Conservation (phyloP, 2,113 vertebrate genomes). For the Strigops habroptila region DNA sequence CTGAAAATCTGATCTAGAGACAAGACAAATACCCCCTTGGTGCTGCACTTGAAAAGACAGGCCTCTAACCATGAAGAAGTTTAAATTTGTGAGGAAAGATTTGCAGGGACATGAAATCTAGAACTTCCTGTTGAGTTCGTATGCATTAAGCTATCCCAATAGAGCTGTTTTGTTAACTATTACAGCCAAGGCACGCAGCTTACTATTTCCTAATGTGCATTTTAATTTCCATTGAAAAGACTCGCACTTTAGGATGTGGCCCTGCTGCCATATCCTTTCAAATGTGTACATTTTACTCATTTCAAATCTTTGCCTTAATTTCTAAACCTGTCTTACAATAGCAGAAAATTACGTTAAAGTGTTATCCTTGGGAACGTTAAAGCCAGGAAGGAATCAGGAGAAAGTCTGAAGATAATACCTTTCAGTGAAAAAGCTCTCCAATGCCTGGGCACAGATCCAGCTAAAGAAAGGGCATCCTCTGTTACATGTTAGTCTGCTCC, state of each 20-base stretch:
- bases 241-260: not conserved
- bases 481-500: not conserved
- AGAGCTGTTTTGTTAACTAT: not conserved
- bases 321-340: not conserved
- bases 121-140: not conserved
- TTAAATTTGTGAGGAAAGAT: not conserved
- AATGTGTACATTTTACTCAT: not conserved
- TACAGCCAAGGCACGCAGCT: not conserved
- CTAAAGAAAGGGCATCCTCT: not conserved
- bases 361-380: not conserved
- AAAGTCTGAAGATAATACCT: slow-evolving; percentile 25
- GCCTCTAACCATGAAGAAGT: not conserved
- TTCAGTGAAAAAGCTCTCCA: slow-evolving; percentile 28
- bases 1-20: not conserved
- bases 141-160: not conserved
- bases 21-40: not conserved
- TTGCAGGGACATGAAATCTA: not conserved
- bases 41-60: not conserved
- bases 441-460: not conserved
- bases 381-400: not conserved
- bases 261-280: not conserved
- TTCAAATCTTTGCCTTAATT: slow-evolving; percentile 23
- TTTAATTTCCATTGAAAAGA: not conserved
- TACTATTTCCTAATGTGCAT: not conserved
- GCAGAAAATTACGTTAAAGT: slow-evolving; percentile 22